These are phyloP conservation scores for Anisognathus igniventris DNA, from an alignment of 2,797 vertebrate species.

Conservation along the genomic window DNA sequence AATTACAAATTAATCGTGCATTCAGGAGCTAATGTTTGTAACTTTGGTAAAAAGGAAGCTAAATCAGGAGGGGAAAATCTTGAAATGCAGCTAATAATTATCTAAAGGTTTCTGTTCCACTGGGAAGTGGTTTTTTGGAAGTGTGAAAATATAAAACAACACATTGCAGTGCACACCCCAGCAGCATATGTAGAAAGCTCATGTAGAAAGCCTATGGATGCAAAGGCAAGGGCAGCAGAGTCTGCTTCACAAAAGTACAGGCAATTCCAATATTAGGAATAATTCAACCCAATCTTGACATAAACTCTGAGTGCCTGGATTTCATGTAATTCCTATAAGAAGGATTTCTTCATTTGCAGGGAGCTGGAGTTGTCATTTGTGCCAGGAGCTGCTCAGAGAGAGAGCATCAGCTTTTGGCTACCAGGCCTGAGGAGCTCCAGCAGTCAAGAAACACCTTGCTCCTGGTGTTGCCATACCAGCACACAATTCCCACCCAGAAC, in stretches of 20 bases:
- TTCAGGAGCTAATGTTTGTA: neutral
- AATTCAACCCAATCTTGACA: neutral
- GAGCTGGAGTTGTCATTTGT: slow-evolving; percentile 98
- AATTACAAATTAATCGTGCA: neutral
- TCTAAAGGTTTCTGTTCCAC: neutral
- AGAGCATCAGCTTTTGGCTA: slow-evolving; percentile 87
- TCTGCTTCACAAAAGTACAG: neutral
- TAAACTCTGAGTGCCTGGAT: neutral
- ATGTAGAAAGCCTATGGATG: neutral
- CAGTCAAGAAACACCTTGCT: slow-evolving; percentile 47
- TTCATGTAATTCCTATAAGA: slow-evolving; percentile 12
- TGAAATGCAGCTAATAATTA: slow-evolving; percentile 1
- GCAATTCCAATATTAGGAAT: neutral
- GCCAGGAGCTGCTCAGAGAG: slow-evolving; percentile 93
- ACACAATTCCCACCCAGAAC: slow-evolving; percentile 39
- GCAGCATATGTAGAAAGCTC: neutral
- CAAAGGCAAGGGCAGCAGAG: neutral
- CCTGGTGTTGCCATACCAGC: slow-evolving; percentile 59
- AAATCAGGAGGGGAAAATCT: neutral
- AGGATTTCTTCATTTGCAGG: slow-evolving; percentile 76
- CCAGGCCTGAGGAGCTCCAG: slow-evolving; percentile 70
- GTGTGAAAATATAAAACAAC: neutral
- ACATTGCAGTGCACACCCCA: neutral
- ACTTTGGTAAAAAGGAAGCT: neutral
- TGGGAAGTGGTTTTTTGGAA: neutral